Evolutionary conservation across 2,888 invertebrate genomes (phyloP), one percentile per base, ranked within the genome.

Genomic region (Amphipoea lucens): DNA sequence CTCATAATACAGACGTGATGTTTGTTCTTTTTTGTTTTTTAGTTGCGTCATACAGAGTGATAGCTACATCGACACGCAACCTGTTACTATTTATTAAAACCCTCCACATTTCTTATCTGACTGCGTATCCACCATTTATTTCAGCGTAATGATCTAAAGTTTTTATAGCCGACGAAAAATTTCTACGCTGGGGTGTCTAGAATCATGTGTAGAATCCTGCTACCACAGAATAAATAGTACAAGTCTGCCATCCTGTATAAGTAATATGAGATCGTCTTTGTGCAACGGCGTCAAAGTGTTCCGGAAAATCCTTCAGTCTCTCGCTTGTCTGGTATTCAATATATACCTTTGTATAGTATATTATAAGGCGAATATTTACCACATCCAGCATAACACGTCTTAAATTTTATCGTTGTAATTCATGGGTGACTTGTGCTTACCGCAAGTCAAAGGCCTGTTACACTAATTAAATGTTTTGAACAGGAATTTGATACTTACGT

Each of bases 251-350:
- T 29, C 54, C 54, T 54, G 51, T 20, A 51, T 20, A 6, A 6
- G 5, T 17, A 17, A 40, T 45, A 29, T 48, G 4, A 51, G 20
- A 51, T 70, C 60, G 66, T 78, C 36, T 66, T 40, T 5, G 20
- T 36, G 45, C 4, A 20, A 36, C 57, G 36, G 1, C 45, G 12
- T 67, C 79, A 75, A 72, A 75, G 40, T 57, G 2, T 29, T 48
- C 17, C 14, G 29, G 51, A 23, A 70, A 73, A 70, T 73, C 69
- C 65, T 63, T 76, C 69, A 82, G 14, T 4, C 40, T 36, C 40
- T 29, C 42, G 17, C 68, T 78, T 42, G 17, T 36, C 23, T 81
- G 11, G n/a, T 63, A 68, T 63, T 57, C 3, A 42, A 40, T 62
- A n/a, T 72, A 29, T 51, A 40, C 29, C 20, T 51, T 51, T 60